These are phyloP conservation scores for Lamellibrachia satsuma DNA, from an alignment of 2,888 invertebrate species.

Conservation along the genomic window DNA sequence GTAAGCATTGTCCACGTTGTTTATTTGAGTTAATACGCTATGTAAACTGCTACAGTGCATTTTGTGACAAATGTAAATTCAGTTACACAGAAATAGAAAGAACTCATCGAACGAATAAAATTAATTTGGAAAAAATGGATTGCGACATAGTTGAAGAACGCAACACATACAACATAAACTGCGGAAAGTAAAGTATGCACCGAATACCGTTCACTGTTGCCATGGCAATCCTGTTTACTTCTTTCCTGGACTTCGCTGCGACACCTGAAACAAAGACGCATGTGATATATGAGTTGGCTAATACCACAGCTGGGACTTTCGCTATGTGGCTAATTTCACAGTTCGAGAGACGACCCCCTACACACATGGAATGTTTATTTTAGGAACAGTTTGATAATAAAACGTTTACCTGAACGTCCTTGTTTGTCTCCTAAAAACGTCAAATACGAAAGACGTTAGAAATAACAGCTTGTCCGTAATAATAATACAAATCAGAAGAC, in stretches of 20 bases:
- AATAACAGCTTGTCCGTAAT: neutral
- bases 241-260: neutral
- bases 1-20: too few relatives aligned
- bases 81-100: too few relatives aligned
- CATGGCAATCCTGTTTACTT: neutral
- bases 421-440: neutral
- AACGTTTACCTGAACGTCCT: neutral
- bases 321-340: neutral
- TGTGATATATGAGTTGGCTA: neutral
- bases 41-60: too few relatives aligned
- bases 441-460: constrained; percentile 6
- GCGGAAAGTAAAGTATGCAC: too few relatives aligned
- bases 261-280: neutral
- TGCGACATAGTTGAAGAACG: too few relatives aligned
- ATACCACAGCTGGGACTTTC: neutral
- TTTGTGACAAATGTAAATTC: too few relatives aligned
- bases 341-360: neutral
- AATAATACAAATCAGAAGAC: neutral
- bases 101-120: too few relatives aligned
- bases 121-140: too few relatives aligned
- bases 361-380: too few relatives aligned
- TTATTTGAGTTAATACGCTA: too few relatives aligned
- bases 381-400: neutral
- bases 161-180: too few relatives aligned
- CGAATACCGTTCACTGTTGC: neutral